These are phyloP conservation scores for Anneissia japonica DNA, from an alignment of 35 echinoderm and acorn worm genomes.

Conservation along the genomic window DNA sequence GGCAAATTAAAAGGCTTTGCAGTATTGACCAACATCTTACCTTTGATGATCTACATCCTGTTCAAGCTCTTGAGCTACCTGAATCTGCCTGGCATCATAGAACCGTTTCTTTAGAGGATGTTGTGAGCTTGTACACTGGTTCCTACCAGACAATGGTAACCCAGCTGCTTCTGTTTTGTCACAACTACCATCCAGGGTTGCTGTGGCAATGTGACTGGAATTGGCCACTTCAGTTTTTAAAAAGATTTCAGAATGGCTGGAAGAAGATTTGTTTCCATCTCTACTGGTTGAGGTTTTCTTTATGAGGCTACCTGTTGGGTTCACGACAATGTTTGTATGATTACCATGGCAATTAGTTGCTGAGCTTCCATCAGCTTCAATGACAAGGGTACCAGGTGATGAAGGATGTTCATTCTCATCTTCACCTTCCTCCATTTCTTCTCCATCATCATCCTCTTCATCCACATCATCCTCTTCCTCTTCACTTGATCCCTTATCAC, in stretches of 20 bases:
- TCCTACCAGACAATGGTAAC: neutral
- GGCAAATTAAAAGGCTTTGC: too few species aligned
- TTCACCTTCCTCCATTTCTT: neutral
- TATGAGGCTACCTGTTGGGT: too few species aligned
- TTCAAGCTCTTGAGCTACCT: neutral
- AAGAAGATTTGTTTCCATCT: too few species aligned
- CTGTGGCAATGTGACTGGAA: neutral
- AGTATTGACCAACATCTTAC: too few species aligned
- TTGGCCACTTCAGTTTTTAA: neutral
- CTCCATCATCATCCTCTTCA: neutral
- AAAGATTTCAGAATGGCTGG: too few species aligned
- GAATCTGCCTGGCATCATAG: neutral
- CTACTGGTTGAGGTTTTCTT: too few species aligned
- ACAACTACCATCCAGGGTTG: neutral
- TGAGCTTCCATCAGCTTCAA: neutral
- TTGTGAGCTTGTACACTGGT: neutral
- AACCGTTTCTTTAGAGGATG: neutral
- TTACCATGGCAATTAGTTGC: too few species aligned
- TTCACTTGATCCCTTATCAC: neutral
- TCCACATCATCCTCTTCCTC: neutral
- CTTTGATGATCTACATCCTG: neutral
- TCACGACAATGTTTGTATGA: too few species aligned
- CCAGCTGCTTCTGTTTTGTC: neutral
- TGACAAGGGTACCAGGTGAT: neutral
- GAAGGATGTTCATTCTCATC: neutral